These are phyloP conservation scores for Elegia similella DNA, from an alignment of 2,888 invertebrate genomes.

Conservation along the genomic window DNA sequence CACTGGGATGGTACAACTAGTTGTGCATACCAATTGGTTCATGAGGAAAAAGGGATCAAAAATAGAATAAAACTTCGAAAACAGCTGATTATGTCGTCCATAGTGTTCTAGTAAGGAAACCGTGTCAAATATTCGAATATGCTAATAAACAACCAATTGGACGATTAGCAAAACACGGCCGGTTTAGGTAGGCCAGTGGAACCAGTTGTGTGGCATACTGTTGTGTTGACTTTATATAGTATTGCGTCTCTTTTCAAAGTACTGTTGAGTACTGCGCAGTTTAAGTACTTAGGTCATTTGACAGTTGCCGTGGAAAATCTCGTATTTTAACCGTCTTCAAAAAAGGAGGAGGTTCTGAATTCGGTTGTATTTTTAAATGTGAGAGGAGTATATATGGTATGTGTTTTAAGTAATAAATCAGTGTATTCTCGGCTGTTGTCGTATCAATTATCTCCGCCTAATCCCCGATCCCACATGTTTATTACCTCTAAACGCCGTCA, in stretches of 20 bases:
- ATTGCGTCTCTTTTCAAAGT: background rate
- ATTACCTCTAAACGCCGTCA: too few relatives aligned
- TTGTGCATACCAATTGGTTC: too few relatives aligned
- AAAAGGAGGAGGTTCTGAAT: too few relatives aligned
- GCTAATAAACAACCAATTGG: background rate
- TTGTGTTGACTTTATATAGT: background rate
- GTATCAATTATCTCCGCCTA: too few relatives aligned
- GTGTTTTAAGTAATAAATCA: too few relatives aligned
- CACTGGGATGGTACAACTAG: too few relatives aligned
- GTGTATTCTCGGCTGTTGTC: too few relatives aligned
- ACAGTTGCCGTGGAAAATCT: background rate
- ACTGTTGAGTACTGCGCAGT: background rate
- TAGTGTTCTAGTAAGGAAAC: background rate
- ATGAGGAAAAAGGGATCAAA: too few relatives aligned
- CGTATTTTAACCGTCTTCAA: too few relatives aligned
- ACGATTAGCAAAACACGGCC: constrained; percentile 8
- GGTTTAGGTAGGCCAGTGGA: background rate
- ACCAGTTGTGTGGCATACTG: constrained; percentile 3
- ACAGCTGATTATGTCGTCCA: background rate
- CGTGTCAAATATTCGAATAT: constrained; percentile 4
- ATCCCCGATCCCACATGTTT: too few relatives aligned
- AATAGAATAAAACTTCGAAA: background rate
- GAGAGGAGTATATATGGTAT: too few relatives aligned
- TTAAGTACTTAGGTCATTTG: background rate
- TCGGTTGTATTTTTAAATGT: too few relatives aligned